Percentiles rank a stretch among this genome's conserved stretches.
Evolutionary conservation across 2,888 invertebrate genomes (phyloP).

Genomic region (Urechis unicinctus): DNA sequence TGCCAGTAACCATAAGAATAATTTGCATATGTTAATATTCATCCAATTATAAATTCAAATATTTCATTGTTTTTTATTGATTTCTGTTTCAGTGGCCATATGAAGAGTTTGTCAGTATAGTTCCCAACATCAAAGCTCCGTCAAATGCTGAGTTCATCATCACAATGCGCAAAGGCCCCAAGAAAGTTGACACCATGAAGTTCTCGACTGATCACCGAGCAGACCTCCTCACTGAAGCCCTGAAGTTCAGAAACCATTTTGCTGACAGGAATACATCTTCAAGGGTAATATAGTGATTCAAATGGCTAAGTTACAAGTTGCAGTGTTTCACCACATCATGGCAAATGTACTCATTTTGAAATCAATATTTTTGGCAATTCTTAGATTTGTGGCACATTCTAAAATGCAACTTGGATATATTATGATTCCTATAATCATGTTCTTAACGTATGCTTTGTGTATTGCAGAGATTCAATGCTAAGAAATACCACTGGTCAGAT

Average conservation of each 20-base stretch:
- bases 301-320: no score
- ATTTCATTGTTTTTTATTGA: no score
- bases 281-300: constrained; percentile 31
- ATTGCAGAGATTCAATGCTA: constrained; percentile 73
- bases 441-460: no score
- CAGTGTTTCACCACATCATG: no score
- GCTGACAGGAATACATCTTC: constrained; percentile 35
- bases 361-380: no score
- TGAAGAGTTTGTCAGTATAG: constrained; percentile 52
- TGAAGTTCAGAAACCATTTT: constrained; percentile 53
- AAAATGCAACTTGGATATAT: no score
- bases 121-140: constrained; percentile 48
- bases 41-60: no score
- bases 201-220: constrained; percentile 94
- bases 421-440: no score
- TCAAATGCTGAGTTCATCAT: constrained; percentile 56
- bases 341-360: no score
- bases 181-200: constrained; percentile 87
- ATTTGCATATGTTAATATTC: background rate
- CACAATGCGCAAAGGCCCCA: constrained; percentile 72
- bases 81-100: constrained; percentile 53
- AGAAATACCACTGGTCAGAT: constrained; percentile 96
- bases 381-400: no score
- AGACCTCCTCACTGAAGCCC: constrained; percentile 84
- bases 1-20: background rate